Conservation (phyloP, 35 echinoderm and acorn worm species). For the Heliocidaris tuberculata region DNA sequence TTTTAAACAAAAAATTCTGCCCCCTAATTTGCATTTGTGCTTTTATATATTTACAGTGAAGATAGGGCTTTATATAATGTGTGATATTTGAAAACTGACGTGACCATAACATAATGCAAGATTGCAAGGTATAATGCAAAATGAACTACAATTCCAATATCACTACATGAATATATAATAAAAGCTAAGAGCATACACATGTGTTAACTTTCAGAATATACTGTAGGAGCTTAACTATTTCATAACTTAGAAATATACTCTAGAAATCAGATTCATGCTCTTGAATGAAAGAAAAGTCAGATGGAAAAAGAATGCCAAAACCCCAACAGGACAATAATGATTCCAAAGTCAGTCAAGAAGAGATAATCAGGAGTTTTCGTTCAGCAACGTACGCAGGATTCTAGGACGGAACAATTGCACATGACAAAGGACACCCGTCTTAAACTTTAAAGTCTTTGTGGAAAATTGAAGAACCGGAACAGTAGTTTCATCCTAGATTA, state of each 20-base stretch:
- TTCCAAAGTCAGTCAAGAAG: neutral
- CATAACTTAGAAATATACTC: too few relatives aligned
- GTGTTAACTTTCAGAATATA: too few relatives aligned
- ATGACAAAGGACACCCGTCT: too few relatives aligned
- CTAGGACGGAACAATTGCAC: too few relatives aligned
- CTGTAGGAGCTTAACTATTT: too few relatives aligned
- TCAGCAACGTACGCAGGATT: too few relatives aligned
- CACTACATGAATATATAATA: neutral
- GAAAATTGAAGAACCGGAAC: too few relatives aligned
- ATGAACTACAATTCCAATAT: neutral
- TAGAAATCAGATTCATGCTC: too few relatives aligned
- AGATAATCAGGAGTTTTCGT: neutral
- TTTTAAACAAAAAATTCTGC: too few relatives aligned
- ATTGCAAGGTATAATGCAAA: neutral
- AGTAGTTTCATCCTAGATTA: too few relatives aligned
- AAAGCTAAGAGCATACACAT: neutral
- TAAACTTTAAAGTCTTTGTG: too few relatives aligned
- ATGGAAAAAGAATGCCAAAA: neutral
- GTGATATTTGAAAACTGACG: neutral
- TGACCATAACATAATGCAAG: neutral
- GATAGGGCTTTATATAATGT: neutral
- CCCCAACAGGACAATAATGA: neutral
- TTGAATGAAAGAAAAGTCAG: neutral
- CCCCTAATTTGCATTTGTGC: neutral
- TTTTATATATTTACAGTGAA: neutral